Base-by-base conservation (phyloP, 2,888 invertebrate species). In the Drosophila rellima region DNA sequence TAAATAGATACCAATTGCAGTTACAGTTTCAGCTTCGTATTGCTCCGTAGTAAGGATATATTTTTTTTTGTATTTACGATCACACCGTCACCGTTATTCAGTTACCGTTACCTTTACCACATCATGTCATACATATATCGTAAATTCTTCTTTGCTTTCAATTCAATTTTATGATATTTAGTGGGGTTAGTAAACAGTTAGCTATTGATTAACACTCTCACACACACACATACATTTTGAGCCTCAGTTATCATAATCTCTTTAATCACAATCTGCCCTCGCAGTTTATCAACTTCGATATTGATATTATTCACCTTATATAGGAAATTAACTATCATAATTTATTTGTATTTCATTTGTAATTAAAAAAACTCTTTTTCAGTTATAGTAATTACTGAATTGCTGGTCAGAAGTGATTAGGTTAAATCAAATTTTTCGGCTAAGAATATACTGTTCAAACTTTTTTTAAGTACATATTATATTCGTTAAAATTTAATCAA, bases 141-240 rank as follows among this genome's bases (percentile, higher is more conserved):
- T 17, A 44, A 17, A 18, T 39, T 54, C 45, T 45, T 50, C 29
- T 42, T 55, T 54, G 42, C 39, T 61, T 54, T 79, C 11, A 71
- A 66, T 48, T 61, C 23, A 51, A 20, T 39, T 69, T 52, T 48
- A 52, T 63, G 63, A n/a, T 65, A 79, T 85, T 82, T 82, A 82
- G 82, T 88, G 63, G 67, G 73, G 82, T 82, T 82, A 82, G 82
- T 82, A 85, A 76, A 82, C 69, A 84, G 52, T 55, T 55, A 80
- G 71, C 66, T 55, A 74, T 55, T 71, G 57, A 83, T 81, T 51
- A 52, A 63, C 56, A 61, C 17, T 44, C 13, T 68, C 31, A 66
- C 42, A 57, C 33, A 66, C 62, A 60, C 54, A 60, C 23, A 51
- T 39, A 31, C 18, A 26, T 39, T 50, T 50, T 26, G 23, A 23